phyloP scores from a whole-genome alignment of 2,797 vertebrate species.

The Anguilla obscura region DNA sequence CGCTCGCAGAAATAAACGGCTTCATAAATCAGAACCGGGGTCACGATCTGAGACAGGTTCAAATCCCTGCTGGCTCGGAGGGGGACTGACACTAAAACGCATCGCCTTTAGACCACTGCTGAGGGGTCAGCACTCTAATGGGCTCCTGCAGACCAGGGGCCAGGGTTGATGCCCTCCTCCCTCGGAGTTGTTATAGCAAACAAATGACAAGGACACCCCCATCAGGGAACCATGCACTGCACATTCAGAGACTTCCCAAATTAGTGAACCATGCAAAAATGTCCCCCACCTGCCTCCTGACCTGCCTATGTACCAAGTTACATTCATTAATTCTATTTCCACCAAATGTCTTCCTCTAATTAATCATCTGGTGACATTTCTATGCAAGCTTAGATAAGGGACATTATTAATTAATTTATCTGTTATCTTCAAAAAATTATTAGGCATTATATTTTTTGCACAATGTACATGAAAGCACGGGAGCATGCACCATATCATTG shows the following conservation, averaged over 20 bases:
- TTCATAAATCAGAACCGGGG: not conserved
- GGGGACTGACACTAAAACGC: not conserved
- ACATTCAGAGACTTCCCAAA: not conserved
- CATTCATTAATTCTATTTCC: not conserved
- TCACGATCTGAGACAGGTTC: not conserved
- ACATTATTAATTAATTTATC: not conserved
- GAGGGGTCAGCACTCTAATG: not conserved
- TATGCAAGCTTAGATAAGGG: not conserved
- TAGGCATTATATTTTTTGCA: not conserved
- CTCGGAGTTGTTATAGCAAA: conserved; percentile 19
- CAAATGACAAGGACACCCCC: conserved; percentile 24
- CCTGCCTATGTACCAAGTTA: not conserved
- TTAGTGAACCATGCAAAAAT: conserved; percentile 29
- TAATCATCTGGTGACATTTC: not conserved
- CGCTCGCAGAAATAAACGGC: not conserved
- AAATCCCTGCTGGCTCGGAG: not conserved
- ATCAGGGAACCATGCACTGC: conserved; percentile 34
- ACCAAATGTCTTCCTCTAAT: not conserved
- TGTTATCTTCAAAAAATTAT: not conserved
- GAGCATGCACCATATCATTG: conserved; percentile 38
- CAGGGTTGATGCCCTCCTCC: conserved; percentile 12
- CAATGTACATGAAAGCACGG: conserved; percentile 6
- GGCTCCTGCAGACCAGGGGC: not conserved
- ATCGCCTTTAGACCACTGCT: not conserved
- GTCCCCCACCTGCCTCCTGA: conserved; percentile 21